Base-by-base conservation (phyloP, 2,888 invertebrate species). In the Philereme transversata region DNA sequence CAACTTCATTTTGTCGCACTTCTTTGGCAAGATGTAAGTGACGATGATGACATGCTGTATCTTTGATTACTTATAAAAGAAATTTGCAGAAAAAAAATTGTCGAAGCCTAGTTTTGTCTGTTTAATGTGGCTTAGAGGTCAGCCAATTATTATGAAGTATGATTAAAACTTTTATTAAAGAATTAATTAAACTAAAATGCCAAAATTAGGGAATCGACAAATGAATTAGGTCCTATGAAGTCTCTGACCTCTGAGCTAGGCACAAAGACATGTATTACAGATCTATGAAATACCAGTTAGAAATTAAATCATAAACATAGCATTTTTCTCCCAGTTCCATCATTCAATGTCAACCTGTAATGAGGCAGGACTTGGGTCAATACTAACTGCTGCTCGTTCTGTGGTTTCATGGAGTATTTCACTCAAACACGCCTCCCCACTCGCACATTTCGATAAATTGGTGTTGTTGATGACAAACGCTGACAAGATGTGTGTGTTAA, bases 261-360 rank as follows among this genome's bases (percentile, higher is more conserved):
- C 3, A 22, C 22, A 22, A 22, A 22, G 22, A 22, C 22, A 1
- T 22, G 22, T 22, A 3, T 22, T 22, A 22, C 22, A 22, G 22
- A 22, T 2, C 22, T 22, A 22, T 47, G 35, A 43, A 43, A 40
- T 49, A 43, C 35, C 40, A 53, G 48, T 50, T 79, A 79, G 73
- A 79, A 84, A 86, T 86, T 84, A 86, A 86, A 86, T 84, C 81
- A 83, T 86, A 83, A 85, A 79, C 81, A 81, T 77, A 70, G 80
- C 79, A 84, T 86, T 87, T 87, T 88, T 85, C 86, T 84, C 76
- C 73, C 74, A 71, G 72, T 72, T 70, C 70, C 84, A 88, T 89
- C 86, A 82, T 82, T 88, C 89, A 89, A 88, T 77, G 88, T 88
- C 89, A 85, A 77, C 68, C 75, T 78, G 81, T 88, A 88, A 89